A percentile compares a stretch with the other conserved stretches of the same genome.
These are phyloP conservation scores for Machimus atricapillus DNA, from an alignment of 2,888 invertebrate genomes.

Conservation along the genomic window DNA sequence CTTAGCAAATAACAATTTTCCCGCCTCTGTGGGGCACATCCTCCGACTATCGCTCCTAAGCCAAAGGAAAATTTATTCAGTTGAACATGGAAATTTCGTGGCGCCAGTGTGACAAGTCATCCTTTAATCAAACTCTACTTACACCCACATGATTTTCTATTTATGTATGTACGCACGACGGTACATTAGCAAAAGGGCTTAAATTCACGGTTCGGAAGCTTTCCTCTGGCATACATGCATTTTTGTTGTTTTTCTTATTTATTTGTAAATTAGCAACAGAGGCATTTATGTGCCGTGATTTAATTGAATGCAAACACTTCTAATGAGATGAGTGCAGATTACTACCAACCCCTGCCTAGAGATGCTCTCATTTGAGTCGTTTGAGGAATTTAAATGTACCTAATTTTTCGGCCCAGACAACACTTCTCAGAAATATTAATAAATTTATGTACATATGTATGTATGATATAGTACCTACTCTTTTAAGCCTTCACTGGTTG, in stretches of 20 bases:
- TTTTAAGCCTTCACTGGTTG: not conserved
- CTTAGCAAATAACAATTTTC: constrained; percentile 18
- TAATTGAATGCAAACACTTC: constrained; percentile 4
- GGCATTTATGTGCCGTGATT: not conserved
- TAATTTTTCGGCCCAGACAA: not conserved
- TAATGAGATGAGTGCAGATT: not conserved
- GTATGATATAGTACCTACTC: no score
- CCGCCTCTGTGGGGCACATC: not conserved
- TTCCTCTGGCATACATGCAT: not conserved
- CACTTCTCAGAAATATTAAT: not conserved
- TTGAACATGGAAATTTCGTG: constrained; percentile 51
- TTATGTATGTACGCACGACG: not conserved
- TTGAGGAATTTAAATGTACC: not conserved
- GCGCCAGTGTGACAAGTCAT: constrained; percentile 54
- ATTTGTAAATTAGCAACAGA: constrained; percentile 12
- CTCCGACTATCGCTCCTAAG: not conserved
- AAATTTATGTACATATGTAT: not conserved
- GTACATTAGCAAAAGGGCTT: constrained; percentile 5
- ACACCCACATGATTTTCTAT: constrained; percentile 49
- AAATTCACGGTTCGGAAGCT: constrained; percentile 13
- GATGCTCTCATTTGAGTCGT: not conserved
- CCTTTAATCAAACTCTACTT: constrained; percentile 59
- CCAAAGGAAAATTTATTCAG: constrained; percentile 33
- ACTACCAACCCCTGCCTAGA: not conserved
- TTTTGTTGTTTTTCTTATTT: constrained; percentile 8